Evolutionary conservation across 1,140 invertebrate species (phyloP), one percentile per base, ranked within the genome.

Genomic region (Drosophila novamexicana): DNA sequence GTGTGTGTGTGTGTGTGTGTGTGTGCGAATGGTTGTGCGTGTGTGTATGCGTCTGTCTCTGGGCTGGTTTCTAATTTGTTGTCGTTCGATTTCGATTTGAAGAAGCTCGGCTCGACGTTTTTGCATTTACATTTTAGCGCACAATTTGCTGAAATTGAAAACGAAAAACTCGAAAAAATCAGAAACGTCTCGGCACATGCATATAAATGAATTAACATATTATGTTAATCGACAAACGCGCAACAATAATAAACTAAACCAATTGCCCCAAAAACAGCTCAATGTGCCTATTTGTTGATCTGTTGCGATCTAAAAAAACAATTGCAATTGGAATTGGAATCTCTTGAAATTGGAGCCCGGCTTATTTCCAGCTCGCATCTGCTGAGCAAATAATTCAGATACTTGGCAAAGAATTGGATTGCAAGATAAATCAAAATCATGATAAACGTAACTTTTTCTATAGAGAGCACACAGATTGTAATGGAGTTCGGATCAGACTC

Each of bases 91-190:
- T 67, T 71, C 12, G 42, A 18, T 18, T 47, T 53, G 22, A 71
- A 63, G 45, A 76, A 54, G 47, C 45, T 84, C 36, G 37, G 45
- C n/a, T 53, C 63, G 49, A 49, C 40, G 8, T 9, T 40, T 54
- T 39, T 29, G 36, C 42, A 76, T 79, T 79, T 79, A 82, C 83
- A 90, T 89, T 89, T 89, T 78, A 73, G 67, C 52, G 56, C 63
- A 65, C 72, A 64, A 64, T 81, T 63, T 18, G 53, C 77, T 69
- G 62, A 59, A 76, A 75, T 32, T n/a, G 52, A 67, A 73, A 69
- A 45, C 40, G 39, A 49, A 42, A 53, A 67, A 58, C 64, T 32
- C 44, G 18, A 52, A 62, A 59, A 59, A 64, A n/a, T 32, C 7
- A 49, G 47, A 62, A 36, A 3, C 8, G 42, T 7, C 8, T 45